These are phyloP conservation scores for Ptilodon capucinus DNA, from an alignment of 2,888 invertebrate genomes.

Conservation along the genomic window DNA sequence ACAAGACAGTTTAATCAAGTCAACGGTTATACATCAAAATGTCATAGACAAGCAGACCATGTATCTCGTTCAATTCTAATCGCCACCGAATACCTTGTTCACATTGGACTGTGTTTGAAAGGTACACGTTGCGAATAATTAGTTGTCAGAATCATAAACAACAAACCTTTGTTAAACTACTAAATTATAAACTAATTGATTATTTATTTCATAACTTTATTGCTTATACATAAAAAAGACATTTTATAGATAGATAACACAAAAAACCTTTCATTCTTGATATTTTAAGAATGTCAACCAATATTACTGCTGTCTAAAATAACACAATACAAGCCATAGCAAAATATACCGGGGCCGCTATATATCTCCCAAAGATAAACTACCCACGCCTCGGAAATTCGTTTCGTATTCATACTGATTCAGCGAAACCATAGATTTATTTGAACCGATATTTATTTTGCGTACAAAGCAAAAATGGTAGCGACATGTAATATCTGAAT, in stretches of 20 bases:
- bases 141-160: not conserved
- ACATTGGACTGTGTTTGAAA: not conserved
- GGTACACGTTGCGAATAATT: not conserved
- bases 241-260: no score
- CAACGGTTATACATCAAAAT: not conserved
- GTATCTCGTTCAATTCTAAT: not conserved
- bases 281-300: not conserved
- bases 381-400: not conserved
- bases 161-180: not conserved
- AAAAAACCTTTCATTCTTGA: no score
- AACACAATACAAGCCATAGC: not conserved
- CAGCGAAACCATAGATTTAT: not conserved
- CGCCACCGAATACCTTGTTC: not conserved
- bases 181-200: no score
- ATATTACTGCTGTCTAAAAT: not conserved
- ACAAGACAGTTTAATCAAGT: no score
- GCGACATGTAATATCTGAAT: not conserved
- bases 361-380: not conserved
- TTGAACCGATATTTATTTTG: constrained; percentile 1
- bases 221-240: no score
- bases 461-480: not conserved
- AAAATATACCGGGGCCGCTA: no score
- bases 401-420: not conserved
- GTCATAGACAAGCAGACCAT: not conserved
- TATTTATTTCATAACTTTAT: no score